These are phyloP conservation scores for human (Homo sapiens) DNA, from an alignment of 2,113 vertebrate species.

Conservation along the genomic window DNA sequence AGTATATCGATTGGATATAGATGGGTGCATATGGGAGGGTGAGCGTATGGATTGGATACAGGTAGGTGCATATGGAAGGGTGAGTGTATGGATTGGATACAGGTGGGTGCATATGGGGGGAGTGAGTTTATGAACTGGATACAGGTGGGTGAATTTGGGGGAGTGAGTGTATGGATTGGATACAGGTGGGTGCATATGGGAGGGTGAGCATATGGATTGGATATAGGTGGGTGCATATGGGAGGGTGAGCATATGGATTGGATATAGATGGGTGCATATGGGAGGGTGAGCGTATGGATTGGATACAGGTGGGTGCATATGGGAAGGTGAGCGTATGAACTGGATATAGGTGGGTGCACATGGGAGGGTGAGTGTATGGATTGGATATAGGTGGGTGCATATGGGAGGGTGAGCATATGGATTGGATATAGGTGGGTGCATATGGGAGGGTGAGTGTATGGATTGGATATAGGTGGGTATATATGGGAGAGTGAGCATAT, in stretches of 20 bases:
- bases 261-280: accelerated
- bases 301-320: accelerated
- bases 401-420: neutral
- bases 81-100: neutral
- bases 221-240: too few species aligned
- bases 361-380: neutral
- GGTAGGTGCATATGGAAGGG: accelerated
- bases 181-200: accelerated
- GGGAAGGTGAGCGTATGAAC: too few species aligned
- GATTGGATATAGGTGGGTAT: accelerated
- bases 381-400: too few species aligned
- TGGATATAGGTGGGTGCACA: accelerated
- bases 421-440: neutral
- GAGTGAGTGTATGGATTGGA: neutral
- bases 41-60: neutral
- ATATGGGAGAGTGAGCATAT: accelerated
- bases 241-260: neutral
- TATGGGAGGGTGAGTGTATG: neutral
- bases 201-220: neutral
- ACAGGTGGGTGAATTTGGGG: accelerated
- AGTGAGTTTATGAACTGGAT: neutral
- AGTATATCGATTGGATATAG: neutral
- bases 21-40: neutral
- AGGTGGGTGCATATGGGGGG: neutral
- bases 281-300: neutral